These are phyloP conservation scores for Alligator mississippiensis DNA, from an alignment of 2,113 vertebrate genomes.

Conservation along the genomic window DNA sequence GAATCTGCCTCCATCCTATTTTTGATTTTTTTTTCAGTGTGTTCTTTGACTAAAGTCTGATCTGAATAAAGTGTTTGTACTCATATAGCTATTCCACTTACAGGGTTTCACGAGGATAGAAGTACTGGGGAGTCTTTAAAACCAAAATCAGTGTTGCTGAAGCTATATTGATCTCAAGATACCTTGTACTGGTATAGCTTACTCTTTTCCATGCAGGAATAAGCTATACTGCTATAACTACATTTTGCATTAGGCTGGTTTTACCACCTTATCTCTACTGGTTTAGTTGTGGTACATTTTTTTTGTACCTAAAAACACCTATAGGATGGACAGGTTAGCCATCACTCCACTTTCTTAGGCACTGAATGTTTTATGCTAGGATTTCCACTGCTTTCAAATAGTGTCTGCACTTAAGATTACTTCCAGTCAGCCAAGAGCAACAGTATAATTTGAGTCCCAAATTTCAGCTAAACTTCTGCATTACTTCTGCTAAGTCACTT, in stretches of 20 bases:
- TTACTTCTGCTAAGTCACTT: not conserved
- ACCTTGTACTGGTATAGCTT: not conserved
- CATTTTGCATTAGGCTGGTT: not conserved
- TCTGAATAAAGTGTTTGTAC: not conserved
- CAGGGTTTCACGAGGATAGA: not conserved
- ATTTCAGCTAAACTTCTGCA: not conserved
- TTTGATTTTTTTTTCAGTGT: not conserved
- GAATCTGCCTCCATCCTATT: not conserved
- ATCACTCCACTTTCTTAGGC: slow-evolving; percentile 7
- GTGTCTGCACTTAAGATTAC: not conserved
- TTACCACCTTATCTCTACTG: not conserved
- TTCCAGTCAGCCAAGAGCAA: slow-evolving; percentile 3
- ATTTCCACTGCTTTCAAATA: slow-evolving; percentile 9
- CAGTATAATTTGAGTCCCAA: not conserved
- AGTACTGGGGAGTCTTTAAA: not conserved
- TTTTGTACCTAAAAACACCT: not conserved
- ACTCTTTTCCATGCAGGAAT: not conserved
- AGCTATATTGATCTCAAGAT: not conserved
- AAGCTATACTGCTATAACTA: not conserved
- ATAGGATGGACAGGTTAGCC: not conserved
- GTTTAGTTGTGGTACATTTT: not conserved
- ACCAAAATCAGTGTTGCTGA: not conserved
- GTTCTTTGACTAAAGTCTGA: not conserved
- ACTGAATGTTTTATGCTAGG: slow-evolving; percentile 5
- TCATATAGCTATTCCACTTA: not conserved